phyloP scores from a whole-genome alignment of 2,797 vertebrate genomes.

The Pangasius sanitwongsei region DNA sequence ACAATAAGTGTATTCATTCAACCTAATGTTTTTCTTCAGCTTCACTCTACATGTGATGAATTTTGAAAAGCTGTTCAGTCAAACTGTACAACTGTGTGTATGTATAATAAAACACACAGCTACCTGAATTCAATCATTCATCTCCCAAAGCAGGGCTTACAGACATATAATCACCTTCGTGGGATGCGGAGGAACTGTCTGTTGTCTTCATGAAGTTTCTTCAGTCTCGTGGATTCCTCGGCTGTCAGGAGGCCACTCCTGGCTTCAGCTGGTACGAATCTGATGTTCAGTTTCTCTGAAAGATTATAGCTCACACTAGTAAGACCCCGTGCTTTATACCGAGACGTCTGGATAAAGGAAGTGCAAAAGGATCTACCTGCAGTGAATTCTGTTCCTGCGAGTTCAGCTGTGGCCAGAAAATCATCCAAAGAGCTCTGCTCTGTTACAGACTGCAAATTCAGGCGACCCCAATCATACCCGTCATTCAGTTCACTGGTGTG shows the following conservation, averaged over 20 bases:
- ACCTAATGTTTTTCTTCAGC: background rate
- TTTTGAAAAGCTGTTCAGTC: background rate
- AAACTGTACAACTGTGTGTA: background rate
- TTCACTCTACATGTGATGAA: background rate
- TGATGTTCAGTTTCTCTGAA: conserved; percentile 92
- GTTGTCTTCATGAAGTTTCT: conserved; percentile 88
- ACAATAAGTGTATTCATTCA: too few relatives aligned
- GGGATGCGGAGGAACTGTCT: conserved; percentile 87
- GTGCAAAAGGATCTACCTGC: conserved; percentile 75
- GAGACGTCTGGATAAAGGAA: background rate
- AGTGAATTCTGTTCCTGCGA: conserved; percentile 90
- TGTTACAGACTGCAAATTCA: conserved; percentile 90
- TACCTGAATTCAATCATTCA: background rate
- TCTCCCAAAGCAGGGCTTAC: background rate
- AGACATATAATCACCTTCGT: conserved; percentile 74
- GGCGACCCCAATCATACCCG: conserved; percentile 87
- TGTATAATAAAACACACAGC: background rate
- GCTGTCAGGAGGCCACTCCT: conserved; percentile 80
- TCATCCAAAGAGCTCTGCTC: conserved; percentile 95
- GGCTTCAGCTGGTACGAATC: conserved; percentile 84
- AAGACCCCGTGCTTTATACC: background rate
- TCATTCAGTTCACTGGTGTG: conserved; percentile 90
- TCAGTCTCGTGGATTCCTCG: conserved; percentile 81
- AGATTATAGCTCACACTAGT: conserved; percentile 4
- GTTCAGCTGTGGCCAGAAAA: conserved; percentile 90